These are phyloP conservation scores for Typhlichthys subterraneus DNA, from an alignment of 2,797 vertebrate species.

Conservation along the genomic window DNA sequence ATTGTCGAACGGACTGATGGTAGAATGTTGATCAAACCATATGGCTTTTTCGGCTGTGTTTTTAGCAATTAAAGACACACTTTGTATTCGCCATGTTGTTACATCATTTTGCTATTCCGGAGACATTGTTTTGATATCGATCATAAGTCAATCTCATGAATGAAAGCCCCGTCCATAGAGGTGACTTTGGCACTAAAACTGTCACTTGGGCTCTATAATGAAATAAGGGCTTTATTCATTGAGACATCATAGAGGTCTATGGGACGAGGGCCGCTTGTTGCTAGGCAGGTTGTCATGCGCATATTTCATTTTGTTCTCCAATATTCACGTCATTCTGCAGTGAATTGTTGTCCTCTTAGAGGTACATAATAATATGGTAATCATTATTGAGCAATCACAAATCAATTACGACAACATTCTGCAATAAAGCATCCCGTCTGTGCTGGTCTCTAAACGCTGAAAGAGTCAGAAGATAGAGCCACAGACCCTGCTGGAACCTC, in stretches of 20 bases:
- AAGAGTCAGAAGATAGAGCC: not conserved
- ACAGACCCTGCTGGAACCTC: conserved; percentile 14
- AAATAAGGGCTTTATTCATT: conserved; percentile 56
- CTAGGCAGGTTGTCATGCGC: conserved; percentile 29
- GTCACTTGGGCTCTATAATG: conserved; percentile 50
- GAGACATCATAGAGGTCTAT: conserved; percentile 32
- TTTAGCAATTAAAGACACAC: conserved; percentile 35
- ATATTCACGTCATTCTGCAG: not conserved
- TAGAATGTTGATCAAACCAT: conserved; percentile 33
- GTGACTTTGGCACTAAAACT: conserved; percentile 66
- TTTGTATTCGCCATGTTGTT: conserved; percentile 32
- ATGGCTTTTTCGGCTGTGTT: conserved; percentile 19
- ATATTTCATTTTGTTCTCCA: conserved; percentile 38
- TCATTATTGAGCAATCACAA: conserved; percentile 45
- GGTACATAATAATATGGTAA: conserved; percentile 17
- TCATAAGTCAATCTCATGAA: conserved; percentile 57
- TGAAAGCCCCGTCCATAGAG: conserved; percentile 44
- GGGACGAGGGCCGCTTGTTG: conserved; percentile 11
- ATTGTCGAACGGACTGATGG: conserved; percentile 18
- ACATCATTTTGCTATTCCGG: conserved; percentile 47
- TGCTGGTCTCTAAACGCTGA: conserved; percentile 6
- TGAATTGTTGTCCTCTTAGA: too few relatives aligned
- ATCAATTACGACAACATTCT: conserved; percentile 21
- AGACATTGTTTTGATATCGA: conserved; percentile 60
- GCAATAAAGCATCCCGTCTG: conserved; percentile 30